Evolutionary conservation across 2,797 vertebrate genomes (phyloP), one percentile per base, ranked within the genome.

Genomic region (Cossypha caffra): DNA sequence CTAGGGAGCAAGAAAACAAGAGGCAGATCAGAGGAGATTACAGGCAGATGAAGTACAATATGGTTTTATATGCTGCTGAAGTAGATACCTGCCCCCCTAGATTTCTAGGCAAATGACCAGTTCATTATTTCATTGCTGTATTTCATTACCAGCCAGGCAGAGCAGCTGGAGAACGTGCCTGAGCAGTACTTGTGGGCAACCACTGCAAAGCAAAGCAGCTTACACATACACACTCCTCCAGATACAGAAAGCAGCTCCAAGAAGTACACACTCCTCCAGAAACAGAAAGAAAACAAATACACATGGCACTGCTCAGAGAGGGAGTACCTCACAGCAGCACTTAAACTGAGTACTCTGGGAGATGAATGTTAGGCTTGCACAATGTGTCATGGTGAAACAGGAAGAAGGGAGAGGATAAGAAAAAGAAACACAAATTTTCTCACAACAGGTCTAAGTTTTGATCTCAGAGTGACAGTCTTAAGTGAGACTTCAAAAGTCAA

Each of bases 381-480:
- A 71, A n/a, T 3, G 25, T 2, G 4, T 33, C 33, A 29, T 1
- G 31, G 52, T 16, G 33, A 67, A 69, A n/a, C 1, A 51, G 61
- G 35, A 78, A 81, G 51, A 4, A 69, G 42, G 71, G 23, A 78
- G 38, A 59, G 21, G 69, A 28, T 0, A 42, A 55, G 55, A 33
- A 45, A 47, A 52, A 59, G 37, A 76, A 55, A 50, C n/a, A 24
- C 2, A 0, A 81, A 76, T 57, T 84, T 94, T 90, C 93, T 93
- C 74, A 73, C 85, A 91, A 68, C 28, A 66, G 47, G 88, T 26
- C 13, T 58, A 42, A 85, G 82, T 59, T 87, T 51, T 84, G 83
- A 75, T 78, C 85, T 95, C 83, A 92, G 92, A 84, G 92, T 86
- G 78, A 87, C 91, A 82, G 81, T 88, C 93, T 82, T 79, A 92